Conservation (phyloP, 2,797 vertebrate species). For the Takifugu ocellatus region DNA sequence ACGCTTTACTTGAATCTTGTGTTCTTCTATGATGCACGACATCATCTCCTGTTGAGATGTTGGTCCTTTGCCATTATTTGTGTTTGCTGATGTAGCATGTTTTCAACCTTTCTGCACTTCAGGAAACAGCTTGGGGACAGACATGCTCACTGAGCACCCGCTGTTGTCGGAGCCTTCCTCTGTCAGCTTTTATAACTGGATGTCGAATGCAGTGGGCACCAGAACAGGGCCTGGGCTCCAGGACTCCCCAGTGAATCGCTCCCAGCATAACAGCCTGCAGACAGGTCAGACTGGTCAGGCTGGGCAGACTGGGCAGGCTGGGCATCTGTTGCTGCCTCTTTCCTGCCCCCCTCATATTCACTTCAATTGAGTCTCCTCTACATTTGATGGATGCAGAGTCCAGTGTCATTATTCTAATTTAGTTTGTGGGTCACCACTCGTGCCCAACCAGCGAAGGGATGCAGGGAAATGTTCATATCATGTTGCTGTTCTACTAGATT, state of each 20-base stretch:
- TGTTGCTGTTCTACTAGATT: conserved; percentile 44
- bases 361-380: background rate
- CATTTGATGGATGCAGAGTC: background rate
- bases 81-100: conserved; percentile 5
- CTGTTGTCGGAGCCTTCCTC: conserved; percentile 92
- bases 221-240: conserved; percentile 80
- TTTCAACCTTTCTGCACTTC: conserved; percentile 12
- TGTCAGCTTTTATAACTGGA: conserved; percentile 99
- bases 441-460: conserved; percentile 4
- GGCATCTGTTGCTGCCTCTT: too few species aligned
- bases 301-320: background rate
- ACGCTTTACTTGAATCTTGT: too few species aligned
- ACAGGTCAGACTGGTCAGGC: conserved; percentile 80
- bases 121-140: conserved; percentile 87
- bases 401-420: background rate
- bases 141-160: conserved; percentile 93
- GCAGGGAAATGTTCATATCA: conserved; percentile 4
- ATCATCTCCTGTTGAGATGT: background rate
- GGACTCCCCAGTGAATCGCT: conserved; percentile 85
- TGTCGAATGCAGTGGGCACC: conserved; percentile 97
- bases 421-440: background rate
- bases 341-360: too few species aligned
- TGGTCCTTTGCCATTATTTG: background rate
- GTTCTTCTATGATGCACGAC: background rate
- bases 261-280: conserved; percentile 91